Conservation (phyloP, 2,113 vertebrate species). For the Chitala chitala region DNA sequence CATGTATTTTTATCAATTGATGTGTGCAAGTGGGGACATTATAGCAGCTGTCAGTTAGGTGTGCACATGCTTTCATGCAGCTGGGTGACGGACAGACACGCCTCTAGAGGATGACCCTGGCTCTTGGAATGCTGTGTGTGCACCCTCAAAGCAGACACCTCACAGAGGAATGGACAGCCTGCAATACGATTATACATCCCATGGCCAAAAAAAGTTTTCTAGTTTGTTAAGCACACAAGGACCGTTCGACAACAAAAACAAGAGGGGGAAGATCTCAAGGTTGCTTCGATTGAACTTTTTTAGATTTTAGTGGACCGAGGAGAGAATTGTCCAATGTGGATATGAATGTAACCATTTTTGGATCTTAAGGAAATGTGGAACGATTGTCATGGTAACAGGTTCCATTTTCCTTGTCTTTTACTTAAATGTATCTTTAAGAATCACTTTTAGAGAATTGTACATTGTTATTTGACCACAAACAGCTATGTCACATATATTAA, state of each 20-base stretch:
- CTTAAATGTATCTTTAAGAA: slow-evolving; percentile 16
- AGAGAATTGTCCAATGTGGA: not conserved
- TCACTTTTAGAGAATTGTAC: not conserved
- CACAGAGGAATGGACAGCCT: not conserved
- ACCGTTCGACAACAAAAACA: too few species aligned
- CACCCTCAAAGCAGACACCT: not conserved
- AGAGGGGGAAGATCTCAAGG: not conserved
- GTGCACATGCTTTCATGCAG: not conserved
- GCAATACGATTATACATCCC: not conserved
- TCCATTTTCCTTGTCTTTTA: slow-evolving; percentile 7
- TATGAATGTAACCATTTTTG: slow-evolving; percentile 2
- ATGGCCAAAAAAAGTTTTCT: not conserved
- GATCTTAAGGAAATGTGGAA: not conserved
- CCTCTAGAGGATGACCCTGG: slow-evolving; percentile 31
- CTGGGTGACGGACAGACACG: slow-evolving; percentile 30
- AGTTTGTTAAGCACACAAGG: too few species aligned
- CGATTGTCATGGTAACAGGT: slow-evolving; percentile 18
- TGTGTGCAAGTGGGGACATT: not conserved
- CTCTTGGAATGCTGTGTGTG: not conserved
- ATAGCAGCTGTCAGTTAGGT: too few species aligned
- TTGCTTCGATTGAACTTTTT: slow-evolving; percentile 9
- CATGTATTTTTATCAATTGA: not conserved
- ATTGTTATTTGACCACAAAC: slow-evolving; percentile 17
- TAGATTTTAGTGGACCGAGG: not conserved
- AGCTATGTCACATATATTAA: not conserved